Conservation (phyloP, 2,888 invertebrate genomes). For the Lasioglossum calceatum region DNA sequence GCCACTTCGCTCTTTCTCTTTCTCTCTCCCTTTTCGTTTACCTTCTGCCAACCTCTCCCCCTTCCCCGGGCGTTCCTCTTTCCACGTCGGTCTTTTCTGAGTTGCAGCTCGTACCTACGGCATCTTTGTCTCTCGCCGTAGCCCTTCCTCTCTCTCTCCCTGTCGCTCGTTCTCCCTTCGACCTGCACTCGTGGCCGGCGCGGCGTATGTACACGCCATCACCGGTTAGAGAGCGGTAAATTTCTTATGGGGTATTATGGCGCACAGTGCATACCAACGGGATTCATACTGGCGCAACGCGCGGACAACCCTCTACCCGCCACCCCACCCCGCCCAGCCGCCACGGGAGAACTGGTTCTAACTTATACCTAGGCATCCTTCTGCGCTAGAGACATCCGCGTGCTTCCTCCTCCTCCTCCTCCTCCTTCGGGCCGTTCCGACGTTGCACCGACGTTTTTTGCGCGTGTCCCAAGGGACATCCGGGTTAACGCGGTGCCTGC, state of each 20-base stretch:
- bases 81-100: conserved; percentile 51
- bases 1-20: conserved; percentile 37
- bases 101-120: conserved; percentile 26
- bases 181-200: conserved; percentile 46
- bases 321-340: conserved; percentile 24
- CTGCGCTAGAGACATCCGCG: conserved; percentile 55
- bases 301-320: conserved; percentile 62
- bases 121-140: conserved; percentile 20
- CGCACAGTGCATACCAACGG: conserved; percentile 79
- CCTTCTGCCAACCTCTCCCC: conserved; percentile 6
- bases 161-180: conserved; percentile 27
- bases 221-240: conserved; percentile 80
- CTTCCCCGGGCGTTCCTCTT: conserved; percentile 31
- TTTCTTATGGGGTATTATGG: conserved; percentile 82
- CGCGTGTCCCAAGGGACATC: conserved; percentile 27
- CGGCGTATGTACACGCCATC: conserved; percentile 69
- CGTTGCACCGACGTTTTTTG: conserved; percentile 20
- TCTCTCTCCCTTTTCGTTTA: conserved; percentile 13
- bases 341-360: conserved; percentile 76
- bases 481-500: conserved; percentile 17
- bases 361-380: conserved; percentile 67
- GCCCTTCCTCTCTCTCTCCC: conserved; percentile 42
- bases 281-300: conserved; percentile 77
- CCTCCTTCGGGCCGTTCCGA: conserved; percentile 12
- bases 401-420: conserved; percentile 15